phyloP scores from a whole-genome alignment of 2,797 vertebrate species.

The Paratrypauchen microcephalus region DNA sequence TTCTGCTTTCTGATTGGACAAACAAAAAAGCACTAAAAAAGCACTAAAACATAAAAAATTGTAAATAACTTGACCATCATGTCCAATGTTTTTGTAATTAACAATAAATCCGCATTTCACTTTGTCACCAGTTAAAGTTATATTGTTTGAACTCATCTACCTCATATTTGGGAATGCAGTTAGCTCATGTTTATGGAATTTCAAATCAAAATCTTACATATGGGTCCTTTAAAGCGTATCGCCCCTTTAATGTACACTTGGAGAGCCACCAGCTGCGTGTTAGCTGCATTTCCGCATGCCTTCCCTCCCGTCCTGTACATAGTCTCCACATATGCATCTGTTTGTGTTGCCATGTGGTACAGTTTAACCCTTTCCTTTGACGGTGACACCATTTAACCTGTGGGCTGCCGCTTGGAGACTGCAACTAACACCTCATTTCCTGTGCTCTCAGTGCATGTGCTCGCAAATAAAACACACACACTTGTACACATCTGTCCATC shows the following conservation, averaged over 20 bases:
- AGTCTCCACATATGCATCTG: conserved; percentile 40
- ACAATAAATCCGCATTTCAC: no score
- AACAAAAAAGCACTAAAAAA: no score
- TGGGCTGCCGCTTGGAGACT: conserved; percentile 57
- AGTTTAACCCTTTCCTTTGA: conserved; percentile 74
- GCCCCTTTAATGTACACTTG: conserved; percentile 5
- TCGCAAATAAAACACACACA: conserved; percentile 38
- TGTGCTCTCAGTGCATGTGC: conserved; percentile 65
- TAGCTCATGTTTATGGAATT: no score
- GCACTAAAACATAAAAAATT: no score
- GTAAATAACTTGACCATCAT: no score
- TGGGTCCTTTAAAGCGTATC: neutral
- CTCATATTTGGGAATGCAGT: no score
- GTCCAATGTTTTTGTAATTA: no score
- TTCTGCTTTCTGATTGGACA: no score
- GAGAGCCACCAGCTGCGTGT: conserved; percentile 1
- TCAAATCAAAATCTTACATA: no score
- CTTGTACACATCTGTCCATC: conserved; percentile 25
- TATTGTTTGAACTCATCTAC: no score
- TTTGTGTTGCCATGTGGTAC: conserved; percentile 61
- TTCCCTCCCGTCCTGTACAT: conserved; percentile 33
- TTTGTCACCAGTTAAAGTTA: no score
- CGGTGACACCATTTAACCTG: conserved; percentile 71
- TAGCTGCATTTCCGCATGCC: conserved; percentile 12
- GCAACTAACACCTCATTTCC: conserved; percentile 70